Evolutionary conservation across 2,888 invertebrate genomes (phyloP), one percentile per base, ranked within the genome.

Genomic region (Tiliacea aurago): DNA sequence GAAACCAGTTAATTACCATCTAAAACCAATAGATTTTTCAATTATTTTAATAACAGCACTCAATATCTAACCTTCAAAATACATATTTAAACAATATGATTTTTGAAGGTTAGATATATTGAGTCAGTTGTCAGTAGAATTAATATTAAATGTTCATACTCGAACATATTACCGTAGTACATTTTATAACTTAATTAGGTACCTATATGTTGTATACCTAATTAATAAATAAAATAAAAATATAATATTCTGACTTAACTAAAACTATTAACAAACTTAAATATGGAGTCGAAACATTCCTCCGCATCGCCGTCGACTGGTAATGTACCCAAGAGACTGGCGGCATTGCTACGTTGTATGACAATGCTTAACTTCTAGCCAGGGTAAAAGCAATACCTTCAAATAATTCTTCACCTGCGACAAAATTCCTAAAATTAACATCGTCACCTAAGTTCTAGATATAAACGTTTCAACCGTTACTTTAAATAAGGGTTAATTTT

Each of bases 401-500:
- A 49, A 49, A 20, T 49, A 49, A 20, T 20, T n/a, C 33, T 33
- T 56, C 18, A 37, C 11, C 2, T 15, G 1, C 13, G 9, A 23
- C 18, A 45, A 23, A 49, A 37, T 47, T 47, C 5, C 0, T 3
- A 15, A 43, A 64, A 73, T 37, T 43, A 65, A 61, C 23, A 47
- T 11, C 18, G 6, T 43, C 20, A 56, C 2, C 11, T n/a, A 18
- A n/a, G 45, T 73, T 62, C 62, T 20, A 56, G 18, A 28, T 41
- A 55, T 23, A 66, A 84, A 77, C 9, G 58, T 64, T 33, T 72
- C 70, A 70, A 70, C 70, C 74, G 78, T 84, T 84, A 81, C 76
- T 86, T 83, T 85, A 78, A 84, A 84, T 86, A 85, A 84, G 80
- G 79, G 68, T 82, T 66, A 18, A 62, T 80, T 70, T 65, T 83